Percentiles rank a stretch among this genome's conserved stretches.
phyloP scores from a whole-genome alignment of 1,140 invertebrate genomes.

The Pachyrhynchus sulphureomaculatus region DNA sequence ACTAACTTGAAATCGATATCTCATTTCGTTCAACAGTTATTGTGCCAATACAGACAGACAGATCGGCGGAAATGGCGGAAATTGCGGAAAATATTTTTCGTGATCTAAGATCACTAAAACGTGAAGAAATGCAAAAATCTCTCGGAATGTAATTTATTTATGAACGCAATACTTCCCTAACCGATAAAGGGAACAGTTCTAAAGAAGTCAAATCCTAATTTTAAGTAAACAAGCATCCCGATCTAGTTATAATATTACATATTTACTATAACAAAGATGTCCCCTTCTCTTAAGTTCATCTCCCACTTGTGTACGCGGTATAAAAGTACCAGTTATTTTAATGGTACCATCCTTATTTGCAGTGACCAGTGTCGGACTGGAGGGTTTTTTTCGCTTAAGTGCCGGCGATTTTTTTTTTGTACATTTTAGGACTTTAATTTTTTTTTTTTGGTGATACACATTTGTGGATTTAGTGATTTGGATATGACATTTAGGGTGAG shows the following conservation, averaged over 20 bases:
- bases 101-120: too few relatives aligned
- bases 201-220: constrained; percentile 4
- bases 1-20: too few relatives aligned
- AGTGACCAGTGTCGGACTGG: constrained; percentile 37
- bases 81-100: too few relatives aligned
- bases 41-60: too few relatives aligned
- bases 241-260: constrained; percentile 35
- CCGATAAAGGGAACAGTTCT: too few relatives aligned
- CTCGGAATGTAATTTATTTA: too few relatives aligned
- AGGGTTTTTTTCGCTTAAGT: constrained; percentile 23
- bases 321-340: constrained; percentile 40
- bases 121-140: too few relatives aligned
- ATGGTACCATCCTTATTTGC: constrained; percentile 38
- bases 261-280: constrained; percentile 34
- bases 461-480: constrained; percentile 12
- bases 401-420: constrained; percentile 17
- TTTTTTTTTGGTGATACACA: not conserved
- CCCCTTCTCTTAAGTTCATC: constrained; percentile 36
- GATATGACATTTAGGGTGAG: constrained; percentile 36
- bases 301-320: constrained; percentile 36
- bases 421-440: constrained; percentile 1
- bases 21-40: too few relatives aligned
- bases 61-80: too few relatives aligned
- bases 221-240: not conserved
- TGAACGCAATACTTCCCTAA: too few relatives aligned